Conservation (phyloP, 64 coral and sea anemone genomes). For the Cladopsammia gracilis region DNA sequence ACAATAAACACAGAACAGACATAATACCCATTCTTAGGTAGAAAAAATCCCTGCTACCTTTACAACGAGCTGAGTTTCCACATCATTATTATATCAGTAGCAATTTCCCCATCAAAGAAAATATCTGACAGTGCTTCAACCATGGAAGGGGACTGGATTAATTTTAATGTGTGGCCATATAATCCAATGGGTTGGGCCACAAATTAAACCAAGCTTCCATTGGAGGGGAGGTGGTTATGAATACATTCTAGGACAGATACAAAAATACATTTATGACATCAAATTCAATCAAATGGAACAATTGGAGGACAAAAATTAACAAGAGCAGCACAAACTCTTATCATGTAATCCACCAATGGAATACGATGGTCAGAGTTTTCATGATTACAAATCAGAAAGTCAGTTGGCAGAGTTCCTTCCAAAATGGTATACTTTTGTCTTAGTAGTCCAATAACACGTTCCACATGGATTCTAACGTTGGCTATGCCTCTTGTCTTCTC, state of each 20-base stretch:
- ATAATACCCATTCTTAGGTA: background rate
- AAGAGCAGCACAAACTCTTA: constrained; percentile 30
- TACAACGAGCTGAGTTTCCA: no score
- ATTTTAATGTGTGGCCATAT: background rate
- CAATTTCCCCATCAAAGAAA: constrained; percentile 1
- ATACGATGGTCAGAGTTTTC: background rate
- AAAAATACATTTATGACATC: constrained; percentile 16
- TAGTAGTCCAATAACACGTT: constrained; percentile 26
- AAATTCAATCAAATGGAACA: constrained; percentile 16
- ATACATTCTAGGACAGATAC: background rate
- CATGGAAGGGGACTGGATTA: background rate
- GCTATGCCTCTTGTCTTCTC: constrained; percentile 28
- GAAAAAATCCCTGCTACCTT: background rate
- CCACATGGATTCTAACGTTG: constrained; percentile 36
- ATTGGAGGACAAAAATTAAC: constrained; percentile 18
- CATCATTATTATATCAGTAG: background rate
- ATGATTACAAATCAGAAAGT: constrained; percentile 22
- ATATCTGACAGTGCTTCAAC: background rate
- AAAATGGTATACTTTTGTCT: constrained; percentile 28
- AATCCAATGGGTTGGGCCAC: background rate
- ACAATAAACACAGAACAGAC: background rate
- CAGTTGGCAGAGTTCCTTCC: constrained; percentile 22
- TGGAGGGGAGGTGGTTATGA: constrained; percentile 13
- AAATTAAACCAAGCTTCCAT: constrained; percentile 5
- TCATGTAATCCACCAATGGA: constrained; percentile 33